phyloP scores from a whole-genome alignment of 2,113 vertebrate species.

The Brachyhypopomus gauderio region DNA sequence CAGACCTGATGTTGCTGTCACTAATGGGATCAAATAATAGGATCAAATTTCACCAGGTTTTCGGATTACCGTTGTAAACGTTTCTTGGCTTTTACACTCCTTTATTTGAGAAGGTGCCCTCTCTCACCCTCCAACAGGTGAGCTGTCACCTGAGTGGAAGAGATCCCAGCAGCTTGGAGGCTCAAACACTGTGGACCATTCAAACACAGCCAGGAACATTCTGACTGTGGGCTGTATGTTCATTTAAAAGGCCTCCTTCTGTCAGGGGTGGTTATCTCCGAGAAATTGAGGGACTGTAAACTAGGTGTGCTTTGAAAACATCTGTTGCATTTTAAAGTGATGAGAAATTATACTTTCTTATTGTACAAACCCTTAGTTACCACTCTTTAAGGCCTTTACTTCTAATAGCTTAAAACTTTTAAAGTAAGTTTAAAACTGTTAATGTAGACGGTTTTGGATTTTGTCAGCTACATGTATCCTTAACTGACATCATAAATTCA shows the following conservation, averaged over 20 bases:
- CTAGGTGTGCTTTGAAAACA: neutral
- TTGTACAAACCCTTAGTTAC: neutral
- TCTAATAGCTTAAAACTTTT: neutral
- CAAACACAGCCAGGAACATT: slow-evolving; percentile 9
- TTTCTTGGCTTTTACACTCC: neutral
- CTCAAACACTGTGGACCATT: slow-evolving; percentile 10
- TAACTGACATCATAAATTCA: neutral
- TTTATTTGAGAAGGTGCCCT: neutral
- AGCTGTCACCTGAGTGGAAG: slow-evolving; percentile 14
- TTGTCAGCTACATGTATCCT: neutral
- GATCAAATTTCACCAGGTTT: neutral
- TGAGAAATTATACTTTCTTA: neutral
- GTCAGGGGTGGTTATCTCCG: neutral
- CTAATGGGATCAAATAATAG: neutral
- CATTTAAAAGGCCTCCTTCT: neutral
- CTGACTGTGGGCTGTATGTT: neutral
- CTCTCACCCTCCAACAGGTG: neutral
- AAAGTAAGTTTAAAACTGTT: neutral
- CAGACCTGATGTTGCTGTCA: neutral
- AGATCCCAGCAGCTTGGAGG: neutral
- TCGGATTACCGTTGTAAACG: neutral
- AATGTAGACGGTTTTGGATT: neutral
- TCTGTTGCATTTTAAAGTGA: neutral
- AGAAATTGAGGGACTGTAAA: neutral
- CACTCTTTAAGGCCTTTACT: neutral